phyloP scores from a whole-genome alignment of 2,888 invertebrate genomes.

The Eubasilissa splendida region DNA sequence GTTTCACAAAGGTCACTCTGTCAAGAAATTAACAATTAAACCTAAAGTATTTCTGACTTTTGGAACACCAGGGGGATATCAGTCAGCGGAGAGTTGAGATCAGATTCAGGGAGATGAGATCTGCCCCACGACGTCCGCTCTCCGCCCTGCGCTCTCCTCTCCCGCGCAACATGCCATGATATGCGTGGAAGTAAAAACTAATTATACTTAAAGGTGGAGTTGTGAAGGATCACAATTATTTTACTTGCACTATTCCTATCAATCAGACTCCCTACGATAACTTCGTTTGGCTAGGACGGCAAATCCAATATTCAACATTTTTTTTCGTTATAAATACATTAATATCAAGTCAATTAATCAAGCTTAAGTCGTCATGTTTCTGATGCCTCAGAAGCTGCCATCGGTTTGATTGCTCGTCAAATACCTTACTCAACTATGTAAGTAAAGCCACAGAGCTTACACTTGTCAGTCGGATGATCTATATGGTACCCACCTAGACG shows the following conservation, averaged over 20 bases:
- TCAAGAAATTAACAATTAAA: conserved; percentile 51
- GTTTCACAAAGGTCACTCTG: conserved; percentile 48
- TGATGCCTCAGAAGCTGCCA: conserved; percentile 35
- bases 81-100: conserved; percentile 44
- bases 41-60: conserved; percentile 46
- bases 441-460: conserved; percentile 70
- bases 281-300: conserved; percentile 58
- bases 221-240: conserved; percentile 14
- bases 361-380: conserved; percentile 38
- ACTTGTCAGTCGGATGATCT: conserved; percentile 74
- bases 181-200: conserved; percentile 55
- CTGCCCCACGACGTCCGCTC: conserved; percentile 40
- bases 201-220: conserved; percentile 28
- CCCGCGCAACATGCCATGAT: conserved; percentile 50
- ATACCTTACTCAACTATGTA: conserved; percentile 29
- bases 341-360: conserved; percentile 44
- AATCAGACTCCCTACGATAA: conserved; percentile 4
- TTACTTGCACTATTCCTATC: conserved; percentile 12
- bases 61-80: conserved; percentile 50
- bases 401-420: not conserved
- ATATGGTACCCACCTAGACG: conserved; percentile 73
- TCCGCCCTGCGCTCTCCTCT: conserved; percentile 21
- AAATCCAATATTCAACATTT: conserved; percentile 54
- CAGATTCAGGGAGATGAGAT: conserved; percentile 44
- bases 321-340: conserved; percentile 45